Conservation (phyloP, 1,140 invertebrate genomes). For the Rhyacophila brunnea region DNA sequence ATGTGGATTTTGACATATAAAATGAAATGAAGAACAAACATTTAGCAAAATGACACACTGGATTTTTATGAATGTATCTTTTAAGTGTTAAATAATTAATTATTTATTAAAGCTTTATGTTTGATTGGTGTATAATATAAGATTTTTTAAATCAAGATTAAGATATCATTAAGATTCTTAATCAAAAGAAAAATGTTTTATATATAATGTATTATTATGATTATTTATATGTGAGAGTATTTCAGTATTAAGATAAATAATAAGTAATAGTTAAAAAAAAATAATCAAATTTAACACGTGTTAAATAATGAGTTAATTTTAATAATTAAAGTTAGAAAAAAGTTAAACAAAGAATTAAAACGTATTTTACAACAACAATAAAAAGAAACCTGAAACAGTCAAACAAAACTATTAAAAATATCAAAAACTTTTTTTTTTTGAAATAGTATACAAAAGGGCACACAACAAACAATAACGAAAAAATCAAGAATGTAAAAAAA, state of each 20-base stretch:
- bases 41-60: not conserved
- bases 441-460: not conserved
- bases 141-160: not conserved
- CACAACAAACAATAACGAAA: constrained; percentile 11
- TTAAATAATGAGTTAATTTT: constrained; percentile 12
- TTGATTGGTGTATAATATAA: not conserved
- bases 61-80: not conserved
- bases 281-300: constrained; percentile 2
- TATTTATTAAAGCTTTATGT: not conserved
- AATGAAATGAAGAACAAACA: not conserved
- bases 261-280: constrained; percentile 4
- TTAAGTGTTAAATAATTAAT: not conserved
- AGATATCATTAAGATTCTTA: constrained; percentile 6
- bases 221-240: constrained; percentile 11
- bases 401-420: constrained; percentile 23
- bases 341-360: constrained; percentile 4
- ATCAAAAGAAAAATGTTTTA: constrained; percentile 4
- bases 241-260: constrained; percentile 4
- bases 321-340: constrained; percentile 10
- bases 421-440: not conserved
- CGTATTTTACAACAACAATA: constrained; percentile 8
- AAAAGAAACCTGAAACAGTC: constrained; percentile 31
- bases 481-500: constrained; percentile 8
- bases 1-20: not conserved
- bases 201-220: constrained; percentile 12